These are phyloP conservation scores for Rhingia campestris DNA, from an alignment of 2,888 invertebrate genomes.

Conservation along the genomic window DNA sequence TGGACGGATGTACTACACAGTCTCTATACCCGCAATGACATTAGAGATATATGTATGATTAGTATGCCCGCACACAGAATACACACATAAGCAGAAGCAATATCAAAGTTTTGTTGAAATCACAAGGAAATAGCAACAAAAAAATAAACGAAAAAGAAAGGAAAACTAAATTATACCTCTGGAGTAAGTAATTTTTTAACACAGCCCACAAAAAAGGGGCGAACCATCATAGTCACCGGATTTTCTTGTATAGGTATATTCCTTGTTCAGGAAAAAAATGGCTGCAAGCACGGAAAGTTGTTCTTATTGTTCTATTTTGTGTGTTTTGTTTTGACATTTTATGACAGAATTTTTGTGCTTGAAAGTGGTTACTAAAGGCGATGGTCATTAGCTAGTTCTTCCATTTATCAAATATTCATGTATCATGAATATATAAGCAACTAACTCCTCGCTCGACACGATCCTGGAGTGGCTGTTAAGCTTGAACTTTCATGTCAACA, in stretches of 20 bases:
- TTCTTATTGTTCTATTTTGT: slow-evolving; percentile 16
- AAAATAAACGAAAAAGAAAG: slow-evolving; percentile 42
- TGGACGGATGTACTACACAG: slow-evolving; percentile 38
- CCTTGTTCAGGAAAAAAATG: slow-evolving; percentile 46
- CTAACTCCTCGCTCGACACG: no score
- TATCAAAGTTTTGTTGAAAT: slow-evolving; percentile 52
- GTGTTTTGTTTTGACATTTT: not conserved
- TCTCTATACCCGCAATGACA: slow-evolving; percentile 19
- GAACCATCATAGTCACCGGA: slow-evolving; percentile 35
- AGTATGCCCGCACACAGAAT: slow-evolving; percentile 11
- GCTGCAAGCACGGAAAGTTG: slow-evolving; percentile 51
- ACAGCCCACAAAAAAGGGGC: slow-evolving; percentile 49
- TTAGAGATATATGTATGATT: slow-evolving; percentile 26
- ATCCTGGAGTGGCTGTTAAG: no score
- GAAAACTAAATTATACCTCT: slow-evolving; percentile 67
- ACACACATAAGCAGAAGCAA: slow-evolving; percentile 4
- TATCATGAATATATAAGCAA: no score
- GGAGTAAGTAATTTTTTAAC: slow-evolving; percentile 60
- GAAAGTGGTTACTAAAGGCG: no score
- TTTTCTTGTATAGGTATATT: slow-evolving; percentile 17
- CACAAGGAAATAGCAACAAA: slow-evolving; percentile 10
- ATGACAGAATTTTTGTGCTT: not conserved
- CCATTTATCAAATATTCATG: no score
- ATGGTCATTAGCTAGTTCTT: no score
- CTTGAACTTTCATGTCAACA: no score